Percentiles rank a stretch among this genome's conserved stretches.
These are phyloP conservation scores for Tricholauxania praeusta DNA, from an alignment of 2,888 invertebrate species.

Conservation along the genomic window DNA sequence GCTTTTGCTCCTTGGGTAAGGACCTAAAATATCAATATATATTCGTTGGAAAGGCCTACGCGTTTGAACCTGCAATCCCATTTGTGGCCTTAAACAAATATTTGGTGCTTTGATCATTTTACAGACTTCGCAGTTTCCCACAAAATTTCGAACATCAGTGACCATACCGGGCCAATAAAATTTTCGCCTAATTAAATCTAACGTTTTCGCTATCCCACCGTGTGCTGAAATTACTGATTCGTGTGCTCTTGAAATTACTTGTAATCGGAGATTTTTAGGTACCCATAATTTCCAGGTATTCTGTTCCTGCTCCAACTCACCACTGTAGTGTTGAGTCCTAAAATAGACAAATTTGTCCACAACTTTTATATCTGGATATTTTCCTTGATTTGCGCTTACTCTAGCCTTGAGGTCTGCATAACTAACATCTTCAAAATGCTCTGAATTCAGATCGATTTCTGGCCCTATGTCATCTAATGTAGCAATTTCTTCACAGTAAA, in stretches of 20 bases:
- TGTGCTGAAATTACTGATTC: too few species aligned
- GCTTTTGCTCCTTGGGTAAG: background rate
- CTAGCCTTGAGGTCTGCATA: background rate
- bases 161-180: too few species aligned
- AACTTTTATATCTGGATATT: background rate
- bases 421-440: background rate
- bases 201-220: too few species aligned
- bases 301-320: too few species aligned
- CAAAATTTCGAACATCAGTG: background rate
- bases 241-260: background rate
- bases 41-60: background rate
- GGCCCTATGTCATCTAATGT: background rate
- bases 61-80: background rate
- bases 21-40: background rate
- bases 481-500: slow-evolving; percentile 19
- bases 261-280: background rate
- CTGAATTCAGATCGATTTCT: slow-evolving; percentile 10
- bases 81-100: background rate
- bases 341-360: background rate
- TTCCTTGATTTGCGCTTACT: background rate
- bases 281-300: slow-evolving; percentile 1
- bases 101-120: background rate
- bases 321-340: background rate
- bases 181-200: background rate
- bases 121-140: background rate